A percentile compares a stretch with the other conserved stretches of the same genome.
Evolutionary conservation across 1,140 invertebrate genomes (phyloP).

Genomic region (Drosophila parabipectinata): DNA sequence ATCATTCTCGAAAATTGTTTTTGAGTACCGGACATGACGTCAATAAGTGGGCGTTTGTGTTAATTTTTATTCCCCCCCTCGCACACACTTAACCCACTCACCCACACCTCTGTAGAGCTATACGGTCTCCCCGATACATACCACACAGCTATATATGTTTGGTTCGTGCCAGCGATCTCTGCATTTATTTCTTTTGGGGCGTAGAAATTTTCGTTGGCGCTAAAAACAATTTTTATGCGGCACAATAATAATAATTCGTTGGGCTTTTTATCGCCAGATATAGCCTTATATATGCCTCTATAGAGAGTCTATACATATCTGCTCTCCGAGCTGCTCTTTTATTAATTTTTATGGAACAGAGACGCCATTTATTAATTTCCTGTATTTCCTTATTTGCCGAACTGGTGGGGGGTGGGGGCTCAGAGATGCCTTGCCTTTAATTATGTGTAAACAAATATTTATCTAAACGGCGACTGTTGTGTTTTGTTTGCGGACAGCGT

Average conservation of each 20-base stretch:
- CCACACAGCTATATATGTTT: constrained; percentile 2
- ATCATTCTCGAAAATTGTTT: constrained; percentile 83
- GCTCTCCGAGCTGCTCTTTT: constrained; percentile 13
- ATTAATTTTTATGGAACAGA: constrained; percentile 30
- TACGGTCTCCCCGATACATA: not conserved
- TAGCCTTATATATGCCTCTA: not conserved
- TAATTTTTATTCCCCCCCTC: constrained; percentile 68
- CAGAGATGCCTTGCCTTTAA: constrained; percentile 46
- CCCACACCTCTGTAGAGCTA: not conserved
- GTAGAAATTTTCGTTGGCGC: constrained; percentile 36
- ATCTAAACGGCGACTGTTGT: constrained; percentile 24
- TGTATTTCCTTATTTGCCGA: constrained; percentile 67
- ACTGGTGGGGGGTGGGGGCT: not conserved
- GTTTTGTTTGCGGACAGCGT: not conserved
- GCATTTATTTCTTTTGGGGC: constrained; percentile 39
- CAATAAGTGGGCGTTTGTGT: constrained; percentile 82
- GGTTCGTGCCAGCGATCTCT: not conserved
- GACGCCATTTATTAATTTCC: constrained; percentile 63
- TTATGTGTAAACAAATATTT: constrained; percentile 64
- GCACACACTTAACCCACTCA: constrained; percentile 42
- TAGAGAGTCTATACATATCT: not conserved
- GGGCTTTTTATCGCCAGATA: constrained; percentile 59
- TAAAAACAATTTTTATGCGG: constrained; percentile 54
- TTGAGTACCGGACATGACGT: constrained; percentile 82
- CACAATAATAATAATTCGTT: constrained; percentile 66